phyloP scores from a whole-genome alignment of 2,888 invertebrate species.

The Augiades crinisus region DNA sequence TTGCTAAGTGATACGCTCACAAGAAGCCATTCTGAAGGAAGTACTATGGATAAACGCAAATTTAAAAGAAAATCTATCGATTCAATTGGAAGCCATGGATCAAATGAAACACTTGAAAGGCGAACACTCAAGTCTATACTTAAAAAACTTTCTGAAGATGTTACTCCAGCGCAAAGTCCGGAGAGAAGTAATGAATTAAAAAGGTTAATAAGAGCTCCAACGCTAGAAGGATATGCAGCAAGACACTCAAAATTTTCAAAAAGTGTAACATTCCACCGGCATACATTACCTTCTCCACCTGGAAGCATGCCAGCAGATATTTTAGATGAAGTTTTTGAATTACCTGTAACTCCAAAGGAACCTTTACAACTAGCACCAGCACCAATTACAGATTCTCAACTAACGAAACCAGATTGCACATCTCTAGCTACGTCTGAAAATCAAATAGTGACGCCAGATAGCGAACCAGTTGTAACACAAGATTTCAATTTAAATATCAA shows the following conservation, averaged over 20 bases:
- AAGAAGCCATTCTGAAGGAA: constrained; percentile 90
- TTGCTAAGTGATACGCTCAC: constrained; percentile 82
- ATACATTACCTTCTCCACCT: constrained; percentile 91
- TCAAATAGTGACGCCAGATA: constrained; percentile 42
- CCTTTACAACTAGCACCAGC: constrained; percentile 33
- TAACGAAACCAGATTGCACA: constrained; percentile 36
- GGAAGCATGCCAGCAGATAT: constrained; percentile 67
- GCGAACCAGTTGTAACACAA: constrained; percentile 38
- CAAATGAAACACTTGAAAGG: constrained; percentile 91
- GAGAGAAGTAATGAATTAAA: constrained; percentile 82
- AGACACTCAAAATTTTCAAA: constrained; percentile 93
- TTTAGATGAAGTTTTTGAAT: constrained; percentile 55
- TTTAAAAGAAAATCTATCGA: constrained; percentile 69
- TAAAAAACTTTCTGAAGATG: constrained; percentile 89
- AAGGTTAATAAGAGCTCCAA: constrained; percentile 89
- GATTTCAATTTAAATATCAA: constrained; percentile 51
- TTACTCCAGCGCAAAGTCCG: constrained; percentile 70
- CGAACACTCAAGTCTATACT: constrained; percentile 91
- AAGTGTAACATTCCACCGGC: constrained; percentile 93
- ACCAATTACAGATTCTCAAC: constrained; percentile 23
- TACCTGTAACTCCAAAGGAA: constrained; percentile 51
- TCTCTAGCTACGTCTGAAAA: constrained; percentile 39
- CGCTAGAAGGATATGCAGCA: constrained; percentile 93
- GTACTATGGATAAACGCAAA: constrained; percentile 85
- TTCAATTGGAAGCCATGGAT: constrained; percentile 67